Conservation (phyloP, 2,797 vertebrate species). For the Brotula barbata region DNA sequence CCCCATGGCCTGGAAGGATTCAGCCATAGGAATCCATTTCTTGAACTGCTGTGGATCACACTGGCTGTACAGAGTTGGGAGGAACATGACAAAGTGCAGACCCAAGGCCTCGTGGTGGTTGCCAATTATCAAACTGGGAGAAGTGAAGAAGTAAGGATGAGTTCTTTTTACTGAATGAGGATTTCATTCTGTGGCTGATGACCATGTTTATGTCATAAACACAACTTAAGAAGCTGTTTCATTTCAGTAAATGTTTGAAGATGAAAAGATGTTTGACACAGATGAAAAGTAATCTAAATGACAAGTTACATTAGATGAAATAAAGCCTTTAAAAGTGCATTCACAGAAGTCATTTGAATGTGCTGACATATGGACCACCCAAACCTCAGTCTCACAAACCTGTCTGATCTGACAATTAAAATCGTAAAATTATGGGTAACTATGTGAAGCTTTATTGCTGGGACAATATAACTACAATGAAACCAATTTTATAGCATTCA, state of each 20-base stretch:
- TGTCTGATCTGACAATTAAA: no score
- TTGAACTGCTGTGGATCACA: constrained; percentile 85
- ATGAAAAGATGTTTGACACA: no score
- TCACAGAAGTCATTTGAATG: no score
- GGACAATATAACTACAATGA: neutral
- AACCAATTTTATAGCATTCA: neutral
- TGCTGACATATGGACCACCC: no score
- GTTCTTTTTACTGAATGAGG: no score
- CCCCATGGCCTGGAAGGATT: constrained; percentile 83
- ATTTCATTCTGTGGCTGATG: neutral
- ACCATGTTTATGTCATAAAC: neutral
- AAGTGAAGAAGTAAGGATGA: constrained; percentile 36
- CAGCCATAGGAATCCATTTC: constrained; percentile 86
- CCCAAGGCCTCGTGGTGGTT: constrained; percentile 72
- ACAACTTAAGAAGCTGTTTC: neutral
- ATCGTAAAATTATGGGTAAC: no score
- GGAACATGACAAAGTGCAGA: constrained; percentile 92
- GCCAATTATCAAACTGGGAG: constrained; percentile 57
- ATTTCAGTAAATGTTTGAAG: no score
- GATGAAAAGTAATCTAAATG: neutral
- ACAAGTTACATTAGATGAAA: neutral
- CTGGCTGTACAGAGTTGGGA: constrained; percentile 85
- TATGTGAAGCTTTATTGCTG: neutral
- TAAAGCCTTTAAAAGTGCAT: no score
- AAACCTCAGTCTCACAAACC: no score